Evolutionary conservation across 2,888 invertebrate genomes (phyloP), one percentile per base, ranked within the genome.

Genomic region (Mythimna vitellina): DNA sequence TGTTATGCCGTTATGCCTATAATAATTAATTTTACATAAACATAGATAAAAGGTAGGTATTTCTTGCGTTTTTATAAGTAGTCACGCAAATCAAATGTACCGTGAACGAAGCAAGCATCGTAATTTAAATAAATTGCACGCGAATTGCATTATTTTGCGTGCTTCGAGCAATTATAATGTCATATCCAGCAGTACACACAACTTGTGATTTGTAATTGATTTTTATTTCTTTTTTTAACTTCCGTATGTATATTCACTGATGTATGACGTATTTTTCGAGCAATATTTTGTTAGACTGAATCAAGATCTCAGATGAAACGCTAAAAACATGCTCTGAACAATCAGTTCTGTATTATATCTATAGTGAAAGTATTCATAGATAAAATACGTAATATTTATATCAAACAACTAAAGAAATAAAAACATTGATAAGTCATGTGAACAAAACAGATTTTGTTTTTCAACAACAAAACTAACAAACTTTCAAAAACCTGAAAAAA

Each of bases 111-210:
- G 49, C 35, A 70, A 58, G 68, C 78, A 73, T 83, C 67, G 53
- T 70, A 72, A 81, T 69, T 81, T 82, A 71, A 80, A 83, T 83
- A 83, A 76, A 77, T 83, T 71, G 80, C 83, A 79, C 58, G 65
- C 65, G 58, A 70, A 66, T 85, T 80, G 73, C 75, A 80, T 73
- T 82, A 80, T 78, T 73, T 86, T 64, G 80, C 85, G 83, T 84
- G 83, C 46, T 54, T 1, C 65, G 5, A 57, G 29, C 76, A 76
- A 80, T 84, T 78, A 78, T 25, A 76, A 10, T 71, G 70, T 78
- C 74, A 58, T 79, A 79, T 17, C 51, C 29, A 61, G 29, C 51
- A 56, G 49, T 62, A 49, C 67, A 57, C 62, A 65, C 60, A 70
- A 53, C 38, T 38, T 49, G 9, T 14, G 10, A 60, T 70, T 77